Evolutionary conservation across 2,797 vertebrate species (phyloP).

Genomic region (Holocentrus rufus): DNA sequence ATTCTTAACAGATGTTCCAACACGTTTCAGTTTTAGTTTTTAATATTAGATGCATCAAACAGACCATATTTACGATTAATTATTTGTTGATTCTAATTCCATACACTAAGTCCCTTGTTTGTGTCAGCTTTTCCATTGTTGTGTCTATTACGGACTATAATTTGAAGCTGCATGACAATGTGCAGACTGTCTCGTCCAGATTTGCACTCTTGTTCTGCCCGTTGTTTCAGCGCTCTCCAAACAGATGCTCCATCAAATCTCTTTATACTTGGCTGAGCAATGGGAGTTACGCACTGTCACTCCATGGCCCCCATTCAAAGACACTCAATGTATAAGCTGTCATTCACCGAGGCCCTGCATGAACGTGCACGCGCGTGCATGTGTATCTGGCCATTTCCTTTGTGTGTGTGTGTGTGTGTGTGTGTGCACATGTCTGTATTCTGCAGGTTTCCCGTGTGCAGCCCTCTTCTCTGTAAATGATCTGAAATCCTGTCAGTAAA

Average conservation of each 20-base stretch:
- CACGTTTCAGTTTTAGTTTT: constrained; percentile 36
- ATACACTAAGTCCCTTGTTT: constrained; percentile 32
- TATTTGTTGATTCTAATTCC: constrained; percentile 57
- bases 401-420: constrained; percentile 21
- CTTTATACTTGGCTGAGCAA: constrained; percentile 73
- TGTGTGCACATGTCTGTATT: constrained; percentile 41
- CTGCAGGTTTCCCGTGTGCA: constrained; percentile 17
- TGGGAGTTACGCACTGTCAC: constrained; percentile 64
- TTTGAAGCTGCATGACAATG: constrained; percentile 61
- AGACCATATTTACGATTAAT: constrained; percentile 5
- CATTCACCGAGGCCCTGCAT: constrained; percentile 54
- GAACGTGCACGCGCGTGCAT: constrained; percentile 23
- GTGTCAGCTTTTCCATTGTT: constrained; percentile 58
- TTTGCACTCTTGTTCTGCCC: constrained; percentile 72
- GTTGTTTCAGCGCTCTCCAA: constrained; percentile 71
- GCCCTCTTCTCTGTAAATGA: constrained; percentile 40
- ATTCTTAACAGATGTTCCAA: constrained; percentile 30
- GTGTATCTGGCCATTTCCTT: constrained; percentile 1
- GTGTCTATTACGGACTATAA: constrained; percentile 56
- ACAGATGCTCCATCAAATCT: constrained; percentile 78
- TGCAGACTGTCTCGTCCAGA: constrained; percentile 65
- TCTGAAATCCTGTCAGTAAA: constrained; percentile 38
- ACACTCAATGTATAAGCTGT: constrained; percentile 60
- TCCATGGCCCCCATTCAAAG: constrained; percentile 56
- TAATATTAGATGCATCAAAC: constrained; percentile 34